phyloP scores from a whole-genome alignment of 1,140 invertebrate species.

The Nymphalis io region DNA sequence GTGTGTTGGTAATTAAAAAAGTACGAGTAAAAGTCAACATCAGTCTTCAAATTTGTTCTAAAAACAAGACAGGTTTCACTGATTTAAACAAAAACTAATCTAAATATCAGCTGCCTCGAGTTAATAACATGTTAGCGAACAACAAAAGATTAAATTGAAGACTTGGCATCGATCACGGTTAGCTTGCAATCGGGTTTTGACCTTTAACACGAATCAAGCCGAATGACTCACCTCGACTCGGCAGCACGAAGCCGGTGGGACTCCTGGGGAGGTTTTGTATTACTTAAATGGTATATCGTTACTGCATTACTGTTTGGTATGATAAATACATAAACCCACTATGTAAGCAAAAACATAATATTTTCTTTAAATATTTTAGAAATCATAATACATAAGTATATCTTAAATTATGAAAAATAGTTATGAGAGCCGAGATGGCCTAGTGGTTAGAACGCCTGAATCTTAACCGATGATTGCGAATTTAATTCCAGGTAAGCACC shows the following conservation, averaged over 20 bases:
- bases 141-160: constrained; percentile 13
- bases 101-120: constrained; percentile 1
- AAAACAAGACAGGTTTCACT: not conserved
- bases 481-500: too few species aligned
- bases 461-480: too few species aligned
- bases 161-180: not conserved
- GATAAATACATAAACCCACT: too few species aligned
- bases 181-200: constrained; percentile 1
- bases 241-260: not conserved
- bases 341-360: too few species aligned
- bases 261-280: constrained; percentile 16
- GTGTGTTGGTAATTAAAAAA: too few species aligned
- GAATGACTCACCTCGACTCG: not conserved
- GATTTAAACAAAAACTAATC: not conserved
- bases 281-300: constrained; percentile 2
- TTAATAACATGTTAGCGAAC: constrained; percentile 1
- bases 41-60: too few species aligned
- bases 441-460: too few species aligned
- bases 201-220: not conserved
- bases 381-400: too few species aligned
- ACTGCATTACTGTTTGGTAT: not conserved
- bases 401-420: too few species aligned
- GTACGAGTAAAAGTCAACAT: too few species aligned
- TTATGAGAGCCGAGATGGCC: too few species aligned
- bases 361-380: too few species aligned